phyloP scores from a whole-genome alignment of 2,888 invertebrate genomes.

The Xanthia icteritia region DNA sequence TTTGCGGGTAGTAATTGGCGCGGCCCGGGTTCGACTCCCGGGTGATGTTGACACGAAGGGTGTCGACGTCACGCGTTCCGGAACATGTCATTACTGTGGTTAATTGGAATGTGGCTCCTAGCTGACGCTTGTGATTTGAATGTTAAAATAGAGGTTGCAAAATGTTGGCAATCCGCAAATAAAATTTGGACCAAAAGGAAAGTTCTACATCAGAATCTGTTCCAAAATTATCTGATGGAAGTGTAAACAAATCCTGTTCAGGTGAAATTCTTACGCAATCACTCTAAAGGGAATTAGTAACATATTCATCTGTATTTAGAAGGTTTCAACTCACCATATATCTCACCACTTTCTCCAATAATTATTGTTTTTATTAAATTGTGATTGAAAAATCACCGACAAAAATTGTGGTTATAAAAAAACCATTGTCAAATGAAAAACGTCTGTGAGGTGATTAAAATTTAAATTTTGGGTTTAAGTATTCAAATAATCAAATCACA shows the following conservation, averaged over 20 bases:
- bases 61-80: conserved; percentile 43
- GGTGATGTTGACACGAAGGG: conserved; percentile 64
- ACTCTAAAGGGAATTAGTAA: background rate
- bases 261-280: background rate
- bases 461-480: background rate
- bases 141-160: background rate
- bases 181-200: background rate
- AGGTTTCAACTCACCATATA: no score
- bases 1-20: conserved; percentile 73
- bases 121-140: background rate
- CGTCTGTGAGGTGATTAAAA: background rate
- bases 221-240: background rate
- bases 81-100: conserved; percentile 38
- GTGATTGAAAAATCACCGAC: background rate
- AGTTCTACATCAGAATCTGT: background rate
- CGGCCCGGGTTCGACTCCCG: conserved; percentile 68
- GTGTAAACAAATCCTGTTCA: background rate
- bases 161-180: background rate
- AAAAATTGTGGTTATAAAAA: background rate
- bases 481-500: background rate
- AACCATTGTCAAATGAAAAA: background rate
- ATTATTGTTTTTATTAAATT: background rate
- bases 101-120: conserved; percentile 51
- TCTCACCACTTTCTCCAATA: no score
- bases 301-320: background rate